phyloP scores from a whole-genome alignment of 2,113 vertebrate genomes.

The Lynx canadensis region DNA sequence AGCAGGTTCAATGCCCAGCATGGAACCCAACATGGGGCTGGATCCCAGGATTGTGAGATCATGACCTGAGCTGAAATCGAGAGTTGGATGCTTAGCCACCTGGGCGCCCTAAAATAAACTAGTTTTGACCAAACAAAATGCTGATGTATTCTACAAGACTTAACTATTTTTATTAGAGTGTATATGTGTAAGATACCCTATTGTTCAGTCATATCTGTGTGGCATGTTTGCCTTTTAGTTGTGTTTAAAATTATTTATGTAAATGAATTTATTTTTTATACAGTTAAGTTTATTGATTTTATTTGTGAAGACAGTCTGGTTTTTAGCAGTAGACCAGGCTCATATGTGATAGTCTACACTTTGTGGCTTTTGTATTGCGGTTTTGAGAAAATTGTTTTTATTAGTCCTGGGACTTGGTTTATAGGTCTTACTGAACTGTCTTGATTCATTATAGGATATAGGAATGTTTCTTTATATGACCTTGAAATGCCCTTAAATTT shows the following conservation, averaged over 20 bases:
- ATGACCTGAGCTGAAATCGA: too few relatives aligned
- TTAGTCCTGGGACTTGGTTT: background rate
- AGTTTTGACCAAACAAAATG: background rate
- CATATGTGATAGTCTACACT: background rate
- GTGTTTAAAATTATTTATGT: constrained; percentile 16
- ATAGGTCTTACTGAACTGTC: background rate
- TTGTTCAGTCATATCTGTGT: background rate
- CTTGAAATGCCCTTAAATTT: background rate
- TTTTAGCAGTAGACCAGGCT: background rate
- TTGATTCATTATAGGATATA: background rate
- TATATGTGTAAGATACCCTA: background rate
- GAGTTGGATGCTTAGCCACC: too few relatives aligned
- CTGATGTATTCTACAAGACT: background rate
- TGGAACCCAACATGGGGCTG: too few relatives aligned
- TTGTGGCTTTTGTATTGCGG: background rate
- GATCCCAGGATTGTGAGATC: too few relatives aligned
- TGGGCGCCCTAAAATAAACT: background rate
- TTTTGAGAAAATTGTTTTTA: constrained; percentile 10
- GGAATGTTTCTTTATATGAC: background rate
- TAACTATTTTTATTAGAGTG: background rate
- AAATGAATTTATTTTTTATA: background rate
- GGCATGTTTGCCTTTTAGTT: background rate
- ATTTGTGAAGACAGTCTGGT: background rate
- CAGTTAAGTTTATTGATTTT: background rate
- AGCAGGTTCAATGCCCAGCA: too few relatives aligned